Conservation (phyloP, 2,113 vertebrate species). For the Myocastor coypus region DNA sequence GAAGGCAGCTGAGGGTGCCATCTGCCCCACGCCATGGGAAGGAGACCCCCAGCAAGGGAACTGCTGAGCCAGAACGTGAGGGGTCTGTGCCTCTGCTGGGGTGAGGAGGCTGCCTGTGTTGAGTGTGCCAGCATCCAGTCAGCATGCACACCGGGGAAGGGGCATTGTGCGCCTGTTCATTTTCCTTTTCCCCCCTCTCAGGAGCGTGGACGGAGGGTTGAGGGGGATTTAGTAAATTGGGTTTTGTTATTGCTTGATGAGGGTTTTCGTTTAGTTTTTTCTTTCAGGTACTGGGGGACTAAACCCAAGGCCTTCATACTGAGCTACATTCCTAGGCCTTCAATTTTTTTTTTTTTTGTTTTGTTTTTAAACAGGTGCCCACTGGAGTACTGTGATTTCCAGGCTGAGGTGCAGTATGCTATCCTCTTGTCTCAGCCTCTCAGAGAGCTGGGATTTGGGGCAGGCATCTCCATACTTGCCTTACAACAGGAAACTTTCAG, state of each 20-base stretch:
- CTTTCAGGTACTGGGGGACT: not conserved
- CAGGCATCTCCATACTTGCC: not conserved
- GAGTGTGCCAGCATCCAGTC: not conserved
- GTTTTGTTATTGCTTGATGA: not conserved
- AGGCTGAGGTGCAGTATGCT: not conserved
- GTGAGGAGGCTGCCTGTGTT: not conserved
- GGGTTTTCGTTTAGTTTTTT: not conserved
- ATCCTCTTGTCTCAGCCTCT: not conserved
- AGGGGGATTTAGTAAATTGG: not conserved
- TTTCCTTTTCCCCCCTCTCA: not conserved
- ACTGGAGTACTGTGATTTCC: not conserved
- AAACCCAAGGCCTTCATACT: not conserved
- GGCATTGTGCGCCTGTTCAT: not conserved
- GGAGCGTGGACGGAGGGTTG: not conserved
- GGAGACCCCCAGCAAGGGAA: not conserved
- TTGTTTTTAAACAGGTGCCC: not conserved
- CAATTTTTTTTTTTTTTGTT: not conserved
- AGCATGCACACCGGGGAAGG: not conserved
- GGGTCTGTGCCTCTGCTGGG: not conserved
- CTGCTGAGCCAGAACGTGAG: not conserved
- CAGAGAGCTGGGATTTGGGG: not conserved
- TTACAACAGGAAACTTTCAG: not conserved
- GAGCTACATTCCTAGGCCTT: not conserved
- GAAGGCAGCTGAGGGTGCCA: constrained; percentile 2
- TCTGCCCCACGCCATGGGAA: constrained; percentile 37